A percentile compares a stretch with the other conserved stretches of the same genome.
phyloP scores from a whole-genome alignment of 2,888 invertebrate genomes.

The Platycheirus rosarum region DNA sequence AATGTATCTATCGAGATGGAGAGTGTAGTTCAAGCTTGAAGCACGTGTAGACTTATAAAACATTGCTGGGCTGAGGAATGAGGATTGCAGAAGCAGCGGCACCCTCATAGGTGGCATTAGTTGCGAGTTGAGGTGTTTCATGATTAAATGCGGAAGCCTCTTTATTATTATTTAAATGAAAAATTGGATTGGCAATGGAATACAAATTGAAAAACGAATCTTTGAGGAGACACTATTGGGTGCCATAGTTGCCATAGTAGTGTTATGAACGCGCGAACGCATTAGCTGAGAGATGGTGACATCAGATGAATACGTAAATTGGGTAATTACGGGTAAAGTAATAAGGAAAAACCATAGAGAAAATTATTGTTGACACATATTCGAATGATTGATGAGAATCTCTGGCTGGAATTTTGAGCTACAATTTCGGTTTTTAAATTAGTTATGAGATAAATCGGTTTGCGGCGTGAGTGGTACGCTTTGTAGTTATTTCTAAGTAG shows the following conservation, averaged over 20 bases:
- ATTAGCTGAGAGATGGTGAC: conserved; percentile 35
- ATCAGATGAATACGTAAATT: conserved; percentile 62
- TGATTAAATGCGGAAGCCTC: conserved; percentile 66
- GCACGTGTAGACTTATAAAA: conserved; percentile 27
- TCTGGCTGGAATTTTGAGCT: conserved; percentile 1
- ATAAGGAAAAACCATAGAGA: conserved; percentile 57
- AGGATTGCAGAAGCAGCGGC: conserved; percentile 21
- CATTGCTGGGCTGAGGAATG: conserved; percentile 16
- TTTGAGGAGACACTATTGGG: not conserved
- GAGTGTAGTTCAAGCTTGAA: conserved; percentile 8
- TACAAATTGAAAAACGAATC: conserved; percentile 52
- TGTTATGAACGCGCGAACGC: conserved; percentile 21
- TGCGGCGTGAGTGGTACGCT: not conserved
- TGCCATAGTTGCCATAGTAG: not conserved
- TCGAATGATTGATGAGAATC: conserved; percentile 37
- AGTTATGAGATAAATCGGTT: not conserved
- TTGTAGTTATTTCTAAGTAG: no score
- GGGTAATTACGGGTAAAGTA: conserved; percentile 27
- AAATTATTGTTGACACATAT: conserved; percentile 32
- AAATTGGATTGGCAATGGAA: conserved; percentile 43
- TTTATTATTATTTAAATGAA: conserved; percentile 23
- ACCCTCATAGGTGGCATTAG: conserved; percentile 40
- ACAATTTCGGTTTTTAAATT: not conserved
- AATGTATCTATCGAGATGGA: conserved; percentile 5
- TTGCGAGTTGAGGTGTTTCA: conserved; percentile 54